phyloP scores from a whole-genome alignment of 2,888 invertebrate species.

The Kryphioiulus occultus region DNA sequence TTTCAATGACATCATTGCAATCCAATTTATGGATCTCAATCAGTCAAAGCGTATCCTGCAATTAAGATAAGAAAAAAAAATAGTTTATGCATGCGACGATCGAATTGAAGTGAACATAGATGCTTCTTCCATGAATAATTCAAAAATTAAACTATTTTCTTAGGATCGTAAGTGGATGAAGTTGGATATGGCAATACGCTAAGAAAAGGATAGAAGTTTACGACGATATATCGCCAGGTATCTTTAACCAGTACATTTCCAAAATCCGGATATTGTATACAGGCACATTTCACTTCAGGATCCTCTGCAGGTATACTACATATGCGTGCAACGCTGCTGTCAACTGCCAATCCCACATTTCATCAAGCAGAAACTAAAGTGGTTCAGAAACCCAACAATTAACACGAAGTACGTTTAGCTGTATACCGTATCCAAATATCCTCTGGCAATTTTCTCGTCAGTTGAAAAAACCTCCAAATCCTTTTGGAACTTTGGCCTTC shows the following conservation, averaged over 20 bases:
- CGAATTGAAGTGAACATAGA: not conserved
- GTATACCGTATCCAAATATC: not conserved
- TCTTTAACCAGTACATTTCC: not conserved
- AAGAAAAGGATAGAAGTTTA: too few relatives aligned
- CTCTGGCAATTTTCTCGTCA: not conserved
- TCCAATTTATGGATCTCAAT: not conserved
- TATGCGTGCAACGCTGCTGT: slow-evolving; percentile 1
- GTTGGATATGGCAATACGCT: too few relatives aligned
- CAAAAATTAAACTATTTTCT: too few relatives aligned
- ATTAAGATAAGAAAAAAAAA: not conserved
- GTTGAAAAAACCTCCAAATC: not conserved
- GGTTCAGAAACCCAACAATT: not conserved
- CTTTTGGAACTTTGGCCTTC: not conserved
- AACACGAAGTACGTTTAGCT: not conserved
- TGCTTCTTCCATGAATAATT: not conserved
- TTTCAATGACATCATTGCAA: not conserved
- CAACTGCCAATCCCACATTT: slow-evolving; percentile 27
- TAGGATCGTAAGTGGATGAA: too few relatives aligned
- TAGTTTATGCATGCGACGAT: not conserved
- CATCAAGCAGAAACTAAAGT: not conserved
- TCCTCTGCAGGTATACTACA: not conserved
- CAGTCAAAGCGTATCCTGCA: not conserved
- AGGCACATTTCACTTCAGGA: not conserved
- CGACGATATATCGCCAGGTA: too few relatives aligned
- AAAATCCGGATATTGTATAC: not conserved